Percentiles rank a stretch among this genome's conserved stretches.
Conservation (phyloP, 2,888 invertebrate species). For the Nasonia oneida region DNA sequence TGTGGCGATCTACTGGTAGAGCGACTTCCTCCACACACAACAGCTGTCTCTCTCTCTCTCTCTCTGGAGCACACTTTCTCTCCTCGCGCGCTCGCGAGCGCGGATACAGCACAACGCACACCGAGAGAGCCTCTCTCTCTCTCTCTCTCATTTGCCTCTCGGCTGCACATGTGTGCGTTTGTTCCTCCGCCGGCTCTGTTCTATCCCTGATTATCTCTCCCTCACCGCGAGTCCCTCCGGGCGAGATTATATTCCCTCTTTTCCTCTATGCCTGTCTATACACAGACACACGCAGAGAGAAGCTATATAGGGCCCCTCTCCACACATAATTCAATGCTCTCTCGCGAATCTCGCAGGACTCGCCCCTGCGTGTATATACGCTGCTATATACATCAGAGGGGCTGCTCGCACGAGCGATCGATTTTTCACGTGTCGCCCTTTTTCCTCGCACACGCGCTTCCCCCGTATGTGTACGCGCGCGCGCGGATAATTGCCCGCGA, state of each 20-base stretch:
- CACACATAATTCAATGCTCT: background rate
- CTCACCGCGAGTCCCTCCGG: background rate
- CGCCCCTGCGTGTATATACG: background rate
- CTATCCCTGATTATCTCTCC: slow-evolving; percentile 3
- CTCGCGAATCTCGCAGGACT: slow-evolving; percentile 5
- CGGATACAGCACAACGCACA: background rate
- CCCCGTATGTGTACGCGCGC: background rate
- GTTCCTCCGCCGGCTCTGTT: background rate
- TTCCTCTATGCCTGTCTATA: background rate
- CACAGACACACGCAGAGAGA: background rate
- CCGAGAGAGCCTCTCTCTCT: background rate
- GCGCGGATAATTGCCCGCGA: background rate
- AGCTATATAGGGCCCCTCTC: too few species aligned
- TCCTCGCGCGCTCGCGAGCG: background rate
- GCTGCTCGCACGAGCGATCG: slow-evolving; percentile 35
- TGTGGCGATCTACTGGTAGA: background rate
- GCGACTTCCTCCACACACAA: background rate
- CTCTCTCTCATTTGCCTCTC: background rate
- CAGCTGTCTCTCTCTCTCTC: slow-evolving; percentile 5
- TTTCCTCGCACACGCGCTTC: background rate
- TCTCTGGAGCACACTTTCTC: background rate
- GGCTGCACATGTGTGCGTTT: slow-evolving; percentile 8
- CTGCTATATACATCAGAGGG: background rate
- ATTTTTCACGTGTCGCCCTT: slow-evolving; percentile 50
- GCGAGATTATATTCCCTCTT: slow-evolving; percentile 10